Base-by-base conservation (phyloP, 2,113 vertebrate species). In the Chitala chitala region DNA sequence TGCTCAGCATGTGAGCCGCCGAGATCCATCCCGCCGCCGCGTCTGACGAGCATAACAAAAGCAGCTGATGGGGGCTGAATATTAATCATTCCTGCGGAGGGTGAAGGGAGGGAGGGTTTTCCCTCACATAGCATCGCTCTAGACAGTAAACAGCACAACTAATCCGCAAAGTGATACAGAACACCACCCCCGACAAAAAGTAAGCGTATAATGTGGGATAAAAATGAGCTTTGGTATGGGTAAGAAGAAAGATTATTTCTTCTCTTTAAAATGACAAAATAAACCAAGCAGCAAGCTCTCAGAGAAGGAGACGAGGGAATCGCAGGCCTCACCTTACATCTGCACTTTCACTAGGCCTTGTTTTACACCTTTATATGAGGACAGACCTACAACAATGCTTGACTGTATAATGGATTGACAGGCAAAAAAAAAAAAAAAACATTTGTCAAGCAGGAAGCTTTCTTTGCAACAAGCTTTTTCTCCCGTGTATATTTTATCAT, bases 401-500 rank as follows among this genome's bases (percentile, higher is more conserved):
- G 5, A 22, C 2, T 69, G 68, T 73, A n/a, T n/a, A 68, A 78
- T 31, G 31, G 1, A 76, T 68, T 36, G 5, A 13, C 29, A 26
- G 26, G 2, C 13, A 22, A 9, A 24, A 44, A 15, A 53, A 61
- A 64, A 74, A 24, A 79, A 72, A 66, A 24, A 24, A 70, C 13
- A 44, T 22, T n/a, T 42, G 50, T 55, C 1, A 42, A 78, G 40
- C 31, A 76, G 77, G 65, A 81, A 40, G 73, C 31, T 20, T 50
- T 46, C 73, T 40, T 66, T 69, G 44, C 53, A 70, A 70, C 36
- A 33, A 9, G 53, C 59, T 61, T 72, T 63, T 59, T 56, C 50
- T 75, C 78, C 78, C 71, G 74, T 77, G 69, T 61, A 71, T 77
- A 75, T 83, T 82, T 86, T 85, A 84, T 84, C 82, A 77, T 73